These are phyloP conservation scores for Leptinotarsa lineolata DNA, from an alignment of 1,140 invertebrate species.

Conservation along the genomic window DNA sequence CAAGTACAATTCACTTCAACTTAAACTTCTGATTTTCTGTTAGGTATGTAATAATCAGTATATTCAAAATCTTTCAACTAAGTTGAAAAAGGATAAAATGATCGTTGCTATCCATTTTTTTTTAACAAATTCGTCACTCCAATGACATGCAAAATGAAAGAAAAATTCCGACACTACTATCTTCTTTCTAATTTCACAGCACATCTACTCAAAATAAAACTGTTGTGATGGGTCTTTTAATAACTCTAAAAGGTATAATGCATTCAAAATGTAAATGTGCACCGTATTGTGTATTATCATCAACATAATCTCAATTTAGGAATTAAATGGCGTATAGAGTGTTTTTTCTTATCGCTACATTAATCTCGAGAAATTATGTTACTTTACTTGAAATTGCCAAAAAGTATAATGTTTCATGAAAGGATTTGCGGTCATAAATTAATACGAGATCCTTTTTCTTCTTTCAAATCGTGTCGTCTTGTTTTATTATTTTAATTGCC, in stretches of 20 bases:
- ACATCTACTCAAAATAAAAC: no score
- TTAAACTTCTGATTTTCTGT: no score
- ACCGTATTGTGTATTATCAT: conserved; percentile 19
- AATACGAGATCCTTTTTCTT: neutral
- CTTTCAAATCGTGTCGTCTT: conserved; percentile 7
- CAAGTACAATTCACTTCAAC: no score
- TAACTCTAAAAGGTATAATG: neutral
- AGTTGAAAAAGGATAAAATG: no score
- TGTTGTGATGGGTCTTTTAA: no score
- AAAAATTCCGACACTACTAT: no score
- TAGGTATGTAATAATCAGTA: no score
- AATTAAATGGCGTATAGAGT: conserved; percentile 15
- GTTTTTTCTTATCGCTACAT: conserved; percentile 17
- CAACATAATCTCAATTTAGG: conserved; percentile 15
- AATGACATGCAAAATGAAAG: no score
- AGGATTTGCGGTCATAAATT: conserved; percentile 6
- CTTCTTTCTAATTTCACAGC: no score
- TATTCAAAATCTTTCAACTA: no score
- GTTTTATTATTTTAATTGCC: conserved; percentile 15
- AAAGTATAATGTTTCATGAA: conserved; percentile 4
- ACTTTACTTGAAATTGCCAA: neutral
- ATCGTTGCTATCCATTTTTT: no score
- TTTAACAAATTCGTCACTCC: no score
- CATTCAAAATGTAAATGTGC: conserved; percentile 17
- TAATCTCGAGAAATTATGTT: neutral